Conservation (phyloP, 2,888 invertebrate genomes). For the Pimpla rufipes region DNA sequence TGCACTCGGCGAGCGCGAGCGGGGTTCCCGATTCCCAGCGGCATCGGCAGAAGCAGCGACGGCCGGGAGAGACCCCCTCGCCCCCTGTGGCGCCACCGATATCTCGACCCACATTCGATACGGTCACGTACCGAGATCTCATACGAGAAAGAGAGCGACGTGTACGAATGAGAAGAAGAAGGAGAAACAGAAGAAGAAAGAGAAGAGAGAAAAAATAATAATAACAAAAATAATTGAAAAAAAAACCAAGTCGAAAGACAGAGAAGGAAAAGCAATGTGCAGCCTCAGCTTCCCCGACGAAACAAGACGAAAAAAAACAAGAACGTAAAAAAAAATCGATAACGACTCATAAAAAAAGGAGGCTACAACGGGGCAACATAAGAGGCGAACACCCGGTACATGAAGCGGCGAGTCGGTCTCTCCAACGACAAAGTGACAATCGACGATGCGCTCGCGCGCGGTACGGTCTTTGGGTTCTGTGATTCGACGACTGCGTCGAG, state of each 20-base stretch:
- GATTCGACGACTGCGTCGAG: constrained; percentile 68
- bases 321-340: not conserved
- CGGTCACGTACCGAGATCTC: constrained; percentile 64
- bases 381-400: constrained; percentile 67
- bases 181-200: not conserved
- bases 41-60: constrained; percentile 19
- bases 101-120: constrained; percentile 68
- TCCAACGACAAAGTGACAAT: constrained; percentile 77
- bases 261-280: not conserved
- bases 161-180: not conserved
- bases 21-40: constrained; percentile 22
- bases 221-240: too few relatives aligned
- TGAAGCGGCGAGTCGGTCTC: constrained; percentile 45
- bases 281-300: not conserved
- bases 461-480: constrained; percentile 68
- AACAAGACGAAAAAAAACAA: constrained; percentile 22
- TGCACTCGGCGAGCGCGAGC: constrained; percentile 21
- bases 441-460: constrained; percentile 70
- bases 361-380: constrained; percentile 11
- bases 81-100: constrained; percentile 62
- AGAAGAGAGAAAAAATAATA: too few relatives aligned
- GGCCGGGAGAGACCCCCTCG: constrained; percentile 24
- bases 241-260: too few relatives aligned
- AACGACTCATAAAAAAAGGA: not conserved
- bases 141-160: constrained; percentile 28